phyloP scores from a whole-genome alignment of 2,113 vertebrate species.

The Mormyrus lacerda region DNA sequence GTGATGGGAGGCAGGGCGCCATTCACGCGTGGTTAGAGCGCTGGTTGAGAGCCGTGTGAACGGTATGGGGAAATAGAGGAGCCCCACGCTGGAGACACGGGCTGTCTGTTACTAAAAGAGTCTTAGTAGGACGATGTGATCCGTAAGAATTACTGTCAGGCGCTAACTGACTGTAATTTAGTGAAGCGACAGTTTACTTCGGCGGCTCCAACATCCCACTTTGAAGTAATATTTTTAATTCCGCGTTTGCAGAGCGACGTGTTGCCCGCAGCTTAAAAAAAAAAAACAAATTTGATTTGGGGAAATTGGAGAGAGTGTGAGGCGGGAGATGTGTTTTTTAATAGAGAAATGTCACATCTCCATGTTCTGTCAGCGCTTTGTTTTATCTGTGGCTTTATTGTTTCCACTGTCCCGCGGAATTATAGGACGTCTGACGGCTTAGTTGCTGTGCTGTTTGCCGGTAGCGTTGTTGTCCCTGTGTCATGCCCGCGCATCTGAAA shows the following conservation, averaged over 20 bases:
- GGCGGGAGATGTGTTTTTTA: background rate
- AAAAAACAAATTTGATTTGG: background rate
- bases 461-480: background rate
- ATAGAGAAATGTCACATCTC: background rate
- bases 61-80: background rate
- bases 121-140: background rate
- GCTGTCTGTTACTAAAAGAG: background rate
- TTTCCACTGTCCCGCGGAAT: background rate
- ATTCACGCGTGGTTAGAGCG: background rate
- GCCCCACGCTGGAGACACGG: background rate
- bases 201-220: background rate
- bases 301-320: background rate
- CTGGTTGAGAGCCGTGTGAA: background rate
- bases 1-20: background rate
- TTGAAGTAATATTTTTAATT: background rate
- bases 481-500: background rate
- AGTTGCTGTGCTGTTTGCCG: background rate
- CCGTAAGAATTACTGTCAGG: background rate
- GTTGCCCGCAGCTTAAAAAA: slow-evolving; percentile 1
- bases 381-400: background rate
- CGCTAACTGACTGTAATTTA: background rate
- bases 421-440: background rate
- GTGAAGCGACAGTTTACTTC: background rate
- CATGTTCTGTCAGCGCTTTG: background rate
- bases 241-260: background rate